phyloP scores from a whole-genome alignment of 2,797 vertebrate genomes.

The Chloroceryle amazona region DNA sequence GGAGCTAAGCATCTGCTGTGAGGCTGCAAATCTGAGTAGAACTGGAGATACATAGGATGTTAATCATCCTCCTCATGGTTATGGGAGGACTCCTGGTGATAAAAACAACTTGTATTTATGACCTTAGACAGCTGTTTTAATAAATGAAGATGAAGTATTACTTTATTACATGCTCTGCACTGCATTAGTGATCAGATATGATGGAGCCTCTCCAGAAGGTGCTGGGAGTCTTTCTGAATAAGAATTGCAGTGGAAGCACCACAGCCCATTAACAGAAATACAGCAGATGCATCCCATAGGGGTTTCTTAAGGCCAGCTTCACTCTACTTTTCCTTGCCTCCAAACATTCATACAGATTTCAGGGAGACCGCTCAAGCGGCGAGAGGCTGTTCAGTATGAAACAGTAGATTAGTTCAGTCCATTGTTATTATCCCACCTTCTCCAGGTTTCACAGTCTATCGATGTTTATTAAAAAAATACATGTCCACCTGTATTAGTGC shows the following conservation, averaged over 20 bases:
- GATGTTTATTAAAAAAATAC: neutral
- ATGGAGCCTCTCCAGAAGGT: slow-evolving; percentile 8
- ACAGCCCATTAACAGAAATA: neutral
- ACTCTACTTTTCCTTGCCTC: neutral
- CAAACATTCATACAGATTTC: neutral
- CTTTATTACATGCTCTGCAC: neutral
- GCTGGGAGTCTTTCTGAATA: neutral
- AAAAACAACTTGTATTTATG: neutral
- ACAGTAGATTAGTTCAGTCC: neutral
- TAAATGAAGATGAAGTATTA: neutral
- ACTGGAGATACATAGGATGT: accelerated
- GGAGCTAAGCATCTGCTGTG: neutral
- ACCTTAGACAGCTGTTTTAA: slow-evolving; percentile 43
- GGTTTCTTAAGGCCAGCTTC: neutral
- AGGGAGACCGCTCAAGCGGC: neutral
- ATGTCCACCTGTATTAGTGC: neutral
- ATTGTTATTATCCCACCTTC: neutral
- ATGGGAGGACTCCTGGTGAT: neutral
- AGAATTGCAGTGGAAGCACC: neutral
- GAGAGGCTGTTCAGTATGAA: neutral
- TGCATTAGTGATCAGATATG: neutral
- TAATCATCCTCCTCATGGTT: slow-evolving; percentile 13
- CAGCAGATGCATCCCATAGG: neutral
- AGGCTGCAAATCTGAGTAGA: neutral
- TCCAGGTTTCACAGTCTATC: neutral